Evolutionary conservation across 1,140 invertebrate species (phyloP), one percentile per base, ranked within the genome.

Genomic region (Drosophila insularis): DNA sequence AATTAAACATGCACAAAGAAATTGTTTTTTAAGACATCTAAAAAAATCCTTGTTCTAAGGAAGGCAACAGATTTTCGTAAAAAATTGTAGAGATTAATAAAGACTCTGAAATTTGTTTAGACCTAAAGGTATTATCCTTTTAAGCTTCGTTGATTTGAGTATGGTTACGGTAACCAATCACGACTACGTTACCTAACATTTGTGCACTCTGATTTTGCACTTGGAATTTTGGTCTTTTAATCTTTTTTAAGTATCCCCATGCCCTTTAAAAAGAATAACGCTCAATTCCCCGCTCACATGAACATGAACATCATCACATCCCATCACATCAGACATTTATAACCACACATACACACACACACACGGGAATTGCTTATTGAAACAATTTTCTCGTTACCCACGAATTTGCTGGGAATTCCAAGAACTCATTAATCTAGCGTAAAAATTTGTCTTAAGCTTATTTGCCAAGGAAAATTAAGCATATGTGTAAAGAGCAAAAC

Each of bases 401-500:
- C 17, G 43, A 50, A 21, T 11, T 21, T 21, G 17, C 14, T 50
- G 17, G 43, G 43, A 43, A 53, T 70, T 70, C 58, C 62, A 43
- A 78, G 74, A 81, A 81, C 78, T 85, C 81, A 78, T 87, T 87
- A 86, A 87, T 85, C 78, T 81, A 61, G 63, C 66, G 75, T 63
- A 58, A 81, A 87, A 78, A 81, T 76, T 67, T 72, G 63, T 78
- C 71, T 79, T 87, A 75, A 75, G 82, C 79, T 70, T 78, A 78
- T 81, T 86, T 87, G 71, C 65, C 71, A 72, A 75, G 66, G 68
- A 81, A 73, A 81, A 78, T 86, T 81, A 70, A 78, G 71, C 78
- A 72, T 50, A 50, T 66, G 78, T 67, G 58, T 64, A 66, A 66
- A 59, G 56, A 68, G 73, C 76, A 64, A 68, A 76, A 84, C 50